Evolutionary conservation across 2,113 vertebrate genomes (phyloP).

Genomic region (Nymphicus hollandicus): DNA sequence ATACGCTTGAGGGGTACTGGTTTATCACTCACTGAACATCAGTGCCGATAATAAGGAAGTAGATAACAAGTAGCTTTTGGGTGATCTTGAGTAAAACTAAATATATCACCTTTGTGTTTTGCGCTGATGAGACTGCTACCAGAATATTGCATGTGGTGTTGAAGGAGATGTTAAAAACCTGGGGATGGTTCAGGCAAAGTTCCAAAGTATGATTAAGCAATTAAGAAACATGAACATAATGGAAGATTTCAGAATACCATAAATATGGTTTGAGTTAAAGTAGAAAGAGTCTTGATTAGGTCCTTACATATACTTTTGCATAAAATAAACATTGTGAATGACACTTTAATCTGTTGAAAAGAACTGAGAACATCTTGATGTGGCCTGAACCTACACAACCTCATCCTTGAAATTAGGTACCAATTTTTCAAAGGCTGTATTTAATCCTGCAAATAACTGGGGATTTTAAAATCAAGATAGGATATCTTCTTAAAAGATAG

Average conservation of each 20-base stretch:
- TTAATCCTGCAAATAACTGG: not conserved
- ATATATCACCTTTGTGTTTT: not conserved
- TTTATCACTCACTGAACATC: not conserved
- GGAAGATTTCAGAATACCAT: constrained; percentile 8
- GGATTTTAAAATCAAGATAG: not conserved
- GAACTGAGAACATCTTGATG: not conserved
- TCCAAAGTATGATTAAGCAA: constrained; percentile 13
- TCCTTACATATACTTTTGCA: not conserved
- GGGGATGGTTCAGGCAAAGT: not conserved
- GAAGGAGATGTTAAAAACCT: not conserved
- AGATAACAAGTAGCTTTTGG: not conserved
- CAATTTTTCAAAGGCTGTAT: not conserved
- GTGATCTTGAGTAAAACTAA: not conserved
- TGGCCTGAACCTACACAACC: not conserved
- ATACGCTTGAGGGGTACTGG: not conserved
- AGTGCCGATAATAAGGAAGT: not conserved
- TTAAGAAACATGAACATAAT: not conserved
- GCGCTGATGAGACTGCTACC: not conserved
- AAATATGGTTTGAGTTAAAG: not conserved
- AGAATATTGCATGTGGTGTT: not conserved
- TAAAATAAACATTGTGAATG: constrained; percentile 4
- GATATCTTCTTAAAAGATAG: not conserved
- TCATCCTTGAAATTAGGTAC: not conserved
- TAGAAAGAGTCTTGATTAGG: not conserved
- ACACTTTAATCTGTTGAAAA: not conserved